These are phyloP conservation scores for Autographa gamma DNA, from an alignment of 2,888 invertebrate genomes.

Conservation along the genomic window DNA sequence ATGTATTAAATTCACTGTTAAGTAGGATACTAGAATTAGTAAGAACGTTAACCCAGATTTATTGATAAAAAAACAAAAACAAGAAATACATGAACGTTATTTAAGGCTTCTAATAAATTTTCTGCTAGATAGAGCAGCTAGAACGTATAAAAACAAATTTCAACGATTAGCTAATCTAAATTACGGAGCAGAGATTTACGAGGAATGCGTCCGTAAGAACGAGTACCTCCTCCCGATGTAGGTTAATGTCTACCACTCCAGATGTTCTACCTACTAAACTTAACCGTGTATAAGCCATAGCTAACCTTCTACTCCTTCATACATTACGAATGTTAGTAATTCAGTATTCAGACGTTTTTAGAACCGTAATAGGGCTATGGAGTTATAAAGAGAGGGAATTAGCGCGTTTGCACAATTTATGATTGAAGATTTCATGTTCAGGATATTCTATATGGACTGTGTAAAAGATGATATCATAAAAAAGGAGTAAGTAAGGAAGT, in stretches of 20 bases:
- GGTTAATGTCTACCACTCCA: slow-evolving; percentile 68
- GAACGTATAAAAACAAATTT: slow-evolving; percentile 36
- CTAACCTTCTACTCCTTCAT: slow-evolving; percentile 8
- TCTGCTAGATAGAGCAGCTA: background rate
- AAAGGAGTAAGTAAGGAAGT: background rate
- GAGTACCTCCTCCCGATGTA: slow-evolving; percentile 58
- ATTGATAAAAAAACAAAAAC: background rate
- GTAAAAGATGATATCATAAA: background rate
- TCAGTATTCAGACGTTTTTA: no score
- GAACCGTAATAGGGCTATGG: no score
- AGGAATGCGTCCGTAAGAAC: slow-evolving; percentile 52
- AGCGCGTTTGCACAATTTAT: background rate
- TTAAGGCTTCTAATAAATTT: background rate
- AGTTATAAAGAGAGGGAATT: no score
- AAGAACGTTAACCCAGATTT: no score
- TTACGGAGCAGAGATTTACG: slow-evolving; percentile 47
- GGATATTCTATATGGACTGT: background rate
- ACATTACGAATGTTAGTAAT: no score
- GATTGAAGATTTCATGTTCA: background rate
- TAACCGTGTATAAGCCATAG: slow-evolving; percentile 14
- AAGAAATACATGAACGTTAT: background rate
- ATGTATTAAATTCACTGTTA: background rate
- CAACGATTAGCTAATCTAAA: slow-evolving; percentile 49
- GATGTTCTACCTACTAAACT: slow-evolving; percentile 42
- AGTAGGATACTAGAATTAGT: background rate